Percentiles rank a stretch among this genome's conserved stretches.
phyloP scores from a whole-genome alignment of 2,797 vertebrate genomes.

The Pempheris klunzingeri region DNA sequence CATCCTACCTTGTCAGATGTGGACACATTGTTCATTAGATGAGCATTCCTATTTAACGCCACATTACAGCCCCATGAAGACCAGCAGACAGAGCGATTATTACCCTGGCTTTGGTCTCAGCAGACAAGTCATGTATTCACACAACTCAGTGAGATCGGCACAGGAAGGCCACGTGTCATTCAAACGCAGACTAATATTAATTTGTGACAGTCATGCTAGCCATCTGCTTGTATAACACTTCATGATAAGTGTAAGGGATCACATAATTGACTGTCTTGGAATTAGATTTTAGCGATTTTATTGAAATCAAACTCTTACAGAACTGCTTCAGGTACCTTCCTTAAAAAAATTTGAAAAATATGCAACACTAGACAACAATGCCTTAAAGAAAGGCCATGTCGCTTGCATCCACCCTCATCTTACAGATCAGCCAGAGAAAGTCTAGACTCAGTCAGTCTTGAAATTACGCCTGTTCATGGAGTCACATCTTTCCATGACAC shows the following conservation, averaged over 20 bases:
- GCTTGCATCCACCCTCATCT: constrained; percentile 8
- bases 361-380: neutral
- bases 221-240: constrained; percentile 39
- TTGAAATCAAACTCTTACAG: neutral
- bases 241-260: constrained; percentile 35
- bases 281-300: constrained; percentile 23
- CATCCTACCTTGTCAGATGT: constrained; percentile 80
- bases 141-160: constrained; percentile 54
- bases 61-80: constrained; percentile 78
- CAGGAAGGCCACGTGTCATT: constrained; percentile 62
- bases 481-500: constrained; percentile 40
- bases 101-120: constrained; percentile 69
- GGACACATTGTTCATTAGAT: constrained; percentile 82
- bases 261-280: constrained; percentile 27
- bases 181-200: constrained; percentile 57
- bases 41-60: constrained; percentile 83
- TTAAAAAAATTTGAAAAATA: neutral
- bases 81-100: constrained; percentile 70
- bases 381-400: neutral
- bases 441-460: constrained; percentile 10
- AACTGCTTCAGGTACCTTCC: neutral
- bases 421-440: constrained; percentile 20
- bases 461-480: constrained; percentile 50
- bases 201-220: constrained; percentile 58
- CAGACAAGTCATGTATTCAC: constrained; percentile 59